Base-by-base conservation (phyloP, 2,113 vertebrate genomes). In the Dasypus novemcinctus region DNA sequence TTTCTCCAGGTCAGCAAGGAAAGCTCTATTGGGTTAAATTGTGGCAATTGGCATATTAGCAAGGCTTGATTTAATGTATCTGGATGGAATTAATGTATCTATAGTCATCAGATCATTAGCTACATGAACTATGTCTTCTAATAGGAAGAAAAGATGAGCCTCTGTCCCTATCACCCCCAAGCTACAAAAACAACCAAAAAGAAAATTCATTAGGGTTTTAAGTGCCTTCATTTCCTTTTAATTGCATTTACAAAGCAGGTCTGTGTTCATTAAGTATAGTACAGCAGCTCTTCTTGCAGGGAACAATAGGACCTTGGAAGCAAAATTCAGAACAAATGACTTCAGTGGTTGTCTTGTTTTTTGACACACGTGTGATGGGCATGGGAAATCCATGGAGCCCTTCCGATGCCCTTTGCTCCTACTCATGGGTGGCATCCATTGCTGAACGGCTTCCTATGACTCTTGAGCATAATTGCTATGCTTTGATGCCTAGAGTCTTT, bases 151-250 rank as follows among this genome's bases (percentile, higher is more conserved):
- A 78, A 72, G 59, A 54, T 7, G 29, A 74, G 23, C 9, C 43
- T 21, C 25, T 68, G n/a, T 72, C n/a, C 29, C 38, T 61, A 6
- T 17, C 2, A 14, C n/a, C 43, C 76, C 27, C 23, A 80, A 80
- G 61, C 71, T 79, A 54, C 41, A 76, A 84, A 84, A 79, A 57
- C 23, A 85, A 29, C 57, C 27, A 25, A 59, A 71, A 94, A 66
- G n/a, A 36, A 95, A 92, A 21, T 54, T 78, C 54, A 90, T 84
- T 69, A 66, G 33, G 1, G 20, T 90, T 92, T 95, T 80, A 46
- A 78, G 68, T 33, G n/a, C 92, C 68, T 96, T 93, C 66, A 31
- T 88, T 94, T 87, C 52, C 31, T 83, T 88, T 79, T 66, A 59
- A 91, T 87, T 87, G 41, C 82, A 13, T 94, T 71, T 81, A 29